Base-by-base conservation (phyloP, 2,888 invertebrate genomes). In the Cyrtodaria siliqua region DNA sequence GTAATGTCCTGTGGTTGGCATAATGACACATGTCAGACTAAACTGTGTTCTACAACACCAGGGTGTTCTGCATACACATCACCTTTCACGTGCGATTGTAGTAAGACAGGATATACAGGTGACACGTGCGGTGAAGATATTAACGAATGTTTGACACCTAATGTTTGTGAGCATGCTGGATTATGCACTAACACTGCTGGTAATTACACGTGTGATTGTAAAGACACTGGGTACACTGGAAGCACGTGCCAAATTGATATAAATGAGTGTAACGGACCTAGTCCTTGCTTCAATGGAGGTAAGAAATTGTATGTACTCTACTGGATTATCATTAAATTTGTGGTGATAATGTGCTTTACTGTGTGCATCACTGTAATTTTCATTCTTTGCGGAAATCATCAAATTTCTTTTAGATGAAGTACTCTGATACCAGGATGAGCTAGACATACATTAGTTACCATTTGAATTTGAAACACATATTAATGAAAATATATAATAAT, bases 271-370 rank as follows among this genome's bases (percentile, higher is more conserved):
- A 49, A 49, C 12, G 73, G 71, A 14, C 57, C 71, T 2, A 75
- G 78, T 49, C 74, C 86, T 0, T 91, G 91, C 68, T 89, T 83
- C 78, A 90, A 90, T 79, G 87, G 86, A 79, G 91, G 91, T 89
- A 44, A 44, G n/a, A n/a, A n/a, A n/a, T n/a, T n/a, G n/a, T n/a
- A n/a, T n/a, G n/a, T n/a, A n/a, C n/a, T n/a, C n/a, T n/a, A n/a
- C n/a, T n/a, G n/a, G n/a, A n/a, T n/a, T n/a, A n/a, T n/a, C n/a
- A n/a, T n/a, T n/a, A n/a, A n/a, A n/a, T n/a, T n/a, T n/a, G n/a
- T n/a, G n/a, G n/a, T n/a, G n/a, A n/a, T n/a, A n/a, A n/a, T n/a
- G n/a, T n/a, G n/a, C n/a, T n/a, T n/a, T n/a, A n/a, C n/a, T n/a
- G n/a, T n/a, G n/a, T n/a, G n/a, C n/a, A n/a, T n/a, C n/a, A n/a